Evolutionary conservation across 1,140 invertebrate species (phyloP).

Genomic region (Glomeris maerens): DNA sequence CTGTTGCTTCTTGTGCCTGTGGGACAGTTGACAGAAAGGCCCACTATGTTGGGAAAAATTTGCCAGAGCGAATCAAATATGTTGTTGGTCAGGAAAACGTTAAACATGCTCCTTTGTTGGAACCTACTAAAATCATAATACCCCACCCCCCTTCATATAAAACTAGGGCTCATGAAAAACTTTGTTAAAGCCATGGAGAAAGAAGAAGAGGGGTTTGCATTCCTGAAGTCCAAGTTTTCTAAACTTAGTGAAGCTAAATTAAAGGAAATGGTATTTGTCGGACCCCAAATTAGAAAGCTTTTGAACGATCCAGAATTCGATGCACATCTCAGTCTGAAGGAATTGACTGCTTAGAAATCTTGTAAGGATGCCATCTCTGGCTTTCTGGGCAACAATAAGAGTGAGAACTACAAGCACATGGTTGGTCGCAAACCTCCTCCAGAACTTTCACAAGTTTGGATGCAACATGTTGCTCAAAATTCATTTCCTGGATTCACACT

Average conservation of each 20-base stretch:
- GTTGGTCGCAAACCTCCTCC: slow-evolving; percentile 2
- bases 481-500: slow-evolving; percentile 4
- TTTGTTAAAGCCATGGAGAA: slow-evolving; percentile 17
- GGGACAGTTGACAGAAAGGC: slow-evolving; percentile 11
- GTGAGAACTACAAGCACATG: slow-evolving; percentile 9
- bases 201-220: too few species aligned
- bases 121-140: slow-evolving; percentile 12
- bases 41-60: slow-evolving; percentile 11
- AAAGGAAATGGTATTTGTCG: too few species aligned
- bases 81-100: slow-evolving; percentile 13
- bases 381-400: slow-evolving; percentile 11
- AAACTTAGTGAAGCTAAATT: too few species aligned
- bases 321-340: too few species aligned
- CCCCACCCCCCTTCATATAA: slow-evolving; percentile 15
- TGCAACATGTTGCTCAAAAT: slow-evolving; percentile 1
- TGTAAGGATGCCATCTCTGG: neutral
- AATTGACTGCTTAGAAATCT: too few species aligned
- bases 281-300: too few species aligned
- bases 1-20: slow-evolving; percentile 27
- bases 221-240: too few species aligned
- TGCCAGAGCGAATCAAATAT: slow-evolving; percentile 8
- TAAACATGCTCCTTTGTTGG: neutral
- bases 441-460: neutral
- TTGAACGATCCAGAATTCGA: too few species aligned
- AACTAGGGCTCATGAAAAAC: slow-evolving; percentile 14